A percentile compares a stretch with the other conserved stretches of the same genome.
Evolutionary conservation across 2,113 vertebrate genomes (phyloP).

Genomic region (Cinclus mexicanus): DNA sequence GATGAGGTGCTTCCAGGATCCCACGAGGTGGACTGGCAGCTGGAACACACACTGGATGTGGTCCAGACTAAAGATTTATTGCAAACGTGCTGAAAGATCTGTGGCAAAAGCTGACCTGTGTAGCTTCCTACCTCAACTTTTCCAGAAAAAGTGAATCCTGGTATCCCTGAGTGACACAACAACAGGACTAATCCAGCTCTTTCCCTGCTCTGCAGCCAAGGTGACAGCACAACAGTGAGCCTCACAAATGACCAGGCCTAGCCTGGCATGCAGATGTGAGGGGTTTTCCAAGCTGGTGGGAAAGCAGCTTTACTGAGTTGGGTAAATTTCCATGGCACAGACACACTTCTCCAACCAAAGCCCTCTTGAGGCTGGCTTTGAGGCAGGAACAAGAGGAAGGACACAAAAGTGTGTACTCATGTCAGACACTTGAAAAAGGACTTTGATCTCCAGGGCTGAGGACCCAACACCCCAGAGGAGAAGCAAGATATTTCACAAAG

Average conservation of each 20-base stretch:
- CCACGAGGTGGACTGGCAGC: not conserved
- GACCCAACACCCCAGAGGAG: not conserved
- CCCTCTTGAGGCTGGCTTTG: not conserved
- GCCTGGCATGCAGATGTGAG: accelerated
- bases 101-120: not conserved
- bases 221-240: not conserved
- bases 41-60: not conserved
- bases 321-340: not conserved
- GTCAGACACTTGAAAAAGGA: not conserved
- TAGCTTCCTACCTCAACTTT: not conserved
- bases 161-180: not conserved
- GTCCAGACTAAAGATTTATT: not conserved
- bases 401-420: not conserved
- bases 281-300: not conserved
- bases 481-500: not conserved
- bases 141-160: not conserved
- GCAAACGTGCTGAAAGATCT: not conserved
- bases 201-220: accelerated
- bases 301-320: not conserved
- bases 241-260: not conserved
- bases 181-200: not conserved
- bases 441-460: not conserved
- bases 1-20: not conserved
- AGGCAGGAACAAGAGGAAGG: not conserved
- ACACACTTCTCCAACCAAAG: not conserved